Conservation (phyloP, 2,888 invertebrate species). For the Agrotis puta region DNA sequence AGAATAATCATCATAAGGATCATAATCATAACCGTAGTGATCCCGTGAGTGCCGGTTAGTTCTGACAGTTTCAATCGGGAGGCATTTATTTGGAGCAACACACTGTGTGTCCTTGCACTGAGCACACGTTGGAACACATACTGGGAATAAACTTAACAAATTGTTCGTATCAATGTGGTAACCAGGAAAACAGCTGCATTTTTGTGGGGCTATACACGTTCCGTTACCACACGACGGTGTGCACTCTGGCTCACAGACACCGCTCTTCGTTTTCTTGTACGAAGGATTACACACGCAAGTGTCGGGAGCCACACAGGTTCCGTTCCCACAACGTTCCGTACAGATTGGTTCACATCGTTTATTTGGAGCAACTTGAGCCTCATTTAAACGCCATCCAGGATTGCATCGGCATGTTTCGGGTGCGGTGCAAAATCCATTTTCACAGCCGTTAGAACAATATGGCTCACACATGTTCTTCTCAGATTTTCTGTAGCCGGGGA, state of each 20-base stretch:
- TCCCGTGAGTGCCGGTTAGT: no score
- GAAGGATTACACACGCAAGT: constrained; percentile 66
- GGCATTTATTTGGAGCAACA: constrained; percentile 41
- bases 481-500: constrained; percentile 44
- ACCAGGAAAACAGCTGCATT: constrained; percentile 71
- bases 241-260: constrained; percentile 46
- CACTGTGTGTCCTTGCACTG: constrained; percentile 26
- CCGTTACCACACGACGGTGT: constrained; percentile 49
- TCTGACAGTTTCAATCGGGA: background rate
- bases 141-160: background rate
- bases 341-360: constrained; percentile 74
- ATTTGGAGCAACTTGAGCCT: background rate
- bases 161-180: constrained; percentile 43
- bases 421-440: constrained; percentile 49
- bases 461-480: constrained; percentile 46
- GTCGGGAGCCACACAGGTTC: constrained; percentile 69
- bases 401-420: constrained; percentile 61
- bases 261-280: constrained; percentile 18
- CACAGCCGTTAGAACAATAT: constrained; percentile 50
- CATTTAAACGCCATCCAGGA: constrained; percentile 45
- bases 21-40: background rate
- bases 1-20: constrained; percentile 14
- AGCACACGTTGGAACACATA: constrained; percentile 44
- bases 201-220: constrained; percentile 68
- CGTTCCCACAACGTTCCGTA: constrained; percentile 61